Evolutionary conservation across 53 echinoderm and acorn worm species (phyloP).

Genomic region (Holothuria leucospilota): DNA sequence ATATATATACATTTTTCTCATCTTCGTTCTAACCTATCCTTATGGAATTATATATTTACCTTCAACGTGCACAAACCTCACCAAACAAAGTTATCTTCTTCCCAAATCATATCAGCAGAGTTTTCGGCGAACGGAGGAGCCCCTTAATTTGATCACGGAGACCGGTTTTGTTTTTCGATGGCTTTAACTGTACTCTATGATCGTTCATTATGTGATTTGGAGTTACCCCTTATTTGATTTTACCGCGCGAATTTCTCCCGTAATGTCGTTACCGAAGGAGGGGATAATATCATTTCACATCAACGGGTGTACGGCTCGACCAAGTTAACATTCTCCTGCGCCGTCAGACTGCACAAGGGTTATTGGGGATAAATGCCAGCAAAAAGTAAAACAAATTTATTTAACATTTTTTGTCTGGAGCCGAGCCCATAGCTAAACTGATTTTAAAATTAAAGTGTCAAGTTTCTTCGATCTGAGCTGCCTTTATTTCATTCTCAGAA

Average conservation of each 20-base stretch:
- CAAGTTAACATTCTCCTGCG: conserved; percentile 33
- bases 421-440: conserved; percentile 45
- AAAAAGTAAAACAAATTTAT: conserved; percentile 34
- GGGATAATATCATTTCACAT: conserved; percentile 53
- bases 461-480: conserved; percentile 22
- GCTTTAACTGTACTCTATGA: conserved; percentile 92
- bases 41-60: conserved; percentile 56
- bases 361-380: conserved; percentile 37
- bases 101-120: conserved; percentile 84
- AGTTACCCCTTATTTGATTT: conserved; percentile 75
- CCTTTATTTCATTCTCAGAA: too few species aligned
- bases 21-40: conserved; percentile 42
- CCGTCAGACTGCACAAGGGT: conserved; percentile 38
- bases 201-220: conserved; percentile 99
- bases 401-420: conserved; percentile 40
- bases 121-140: conserved; percentile 59
- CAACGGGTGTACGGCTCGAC: conserved; percentile 40
- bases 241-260: conserved; percentile 68
- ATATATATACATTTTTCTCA: conserved; percentile 44
- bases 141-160: conserved; percentile 93
- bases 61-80: conserved; percentile 42
- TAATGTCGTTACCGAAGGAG: conserved; percentile 79
- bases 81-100: conserved; percentile 53
- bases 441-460: conserved; percentile 42
- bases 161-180: conserved; percentile 90